Percentiles rank a stretch among this genome's conserved stretches.
These are phyloP conservation scores for Drosophila kokeensis DNA, from an alignment of 2,888 invertebrate genomes.

Conservation along the genomic window DNA sequence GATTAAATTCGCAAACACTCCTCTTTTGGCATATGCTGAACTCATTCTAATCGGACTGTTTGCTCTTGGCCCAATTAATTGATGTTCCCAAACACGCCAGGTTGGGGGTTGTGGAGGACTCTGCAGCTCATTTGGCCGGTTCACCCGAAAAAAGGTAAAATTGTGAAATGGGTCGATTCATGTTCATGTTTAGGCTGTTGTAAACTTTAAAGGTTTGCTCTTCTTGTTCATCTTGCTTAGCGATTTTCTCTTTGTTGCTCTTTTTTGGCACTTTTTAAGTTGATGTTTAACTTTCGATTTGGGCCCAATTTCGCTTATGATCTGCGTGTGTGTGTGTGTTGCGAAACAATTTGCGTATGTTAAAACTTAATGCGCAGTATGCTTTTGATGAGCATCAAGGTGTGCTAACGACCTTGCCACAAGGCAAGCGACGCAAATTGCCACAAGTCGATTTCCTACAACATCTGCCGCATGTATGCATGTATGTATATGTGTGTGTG, in stretches of 20 bases:
- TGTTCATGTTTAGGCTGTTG: constrained; percentile 18
- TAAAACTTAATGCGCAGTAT: constrained; percentile 45
- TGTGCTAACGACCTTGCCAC: background rate
- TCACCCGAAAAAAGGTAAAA: constrained; percentile 11
- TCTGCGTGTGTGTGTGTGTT: background rate
- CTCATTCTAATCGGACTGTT: background rate
- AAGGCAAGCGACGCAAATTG: constrained; percentile 1
- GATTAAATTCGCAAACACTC: background rate
- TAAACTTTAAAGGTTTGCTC: constrained; percentile 17
- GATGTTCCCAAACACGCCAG: background rate
- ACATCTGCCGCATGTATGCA: background rate
- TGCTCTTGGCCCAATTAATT: background rate
- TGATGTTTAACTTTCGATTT: constrained; percentile 65
- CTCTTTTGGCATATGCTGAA: constrained; percentile 11
- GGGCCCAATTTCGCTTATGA: constrained; percentile 19
- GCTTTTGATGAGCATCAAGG: constrained; percentile 5
- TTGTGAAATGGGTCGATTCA: constrained; percentile 16
- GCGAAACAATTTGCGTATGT: background rate
- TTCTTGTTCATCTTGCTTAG: constrained; percentile 11
- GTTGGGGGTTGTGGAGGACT: background rate
- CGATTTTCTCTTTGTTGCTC: constrained; percentile 33
- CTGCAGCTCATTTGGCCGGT: constrained; percentile 12
- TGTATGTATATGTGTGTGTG: background rate
- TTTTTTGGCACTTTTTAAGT: constrained; percentile 59
- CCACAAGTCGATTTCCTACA: background rate